These are phyloP conservation scores for Colostygia pectinataria DNA, from an alignment of 2,888 invertebrate genomes.

Conservation along the genomic window DNA sequence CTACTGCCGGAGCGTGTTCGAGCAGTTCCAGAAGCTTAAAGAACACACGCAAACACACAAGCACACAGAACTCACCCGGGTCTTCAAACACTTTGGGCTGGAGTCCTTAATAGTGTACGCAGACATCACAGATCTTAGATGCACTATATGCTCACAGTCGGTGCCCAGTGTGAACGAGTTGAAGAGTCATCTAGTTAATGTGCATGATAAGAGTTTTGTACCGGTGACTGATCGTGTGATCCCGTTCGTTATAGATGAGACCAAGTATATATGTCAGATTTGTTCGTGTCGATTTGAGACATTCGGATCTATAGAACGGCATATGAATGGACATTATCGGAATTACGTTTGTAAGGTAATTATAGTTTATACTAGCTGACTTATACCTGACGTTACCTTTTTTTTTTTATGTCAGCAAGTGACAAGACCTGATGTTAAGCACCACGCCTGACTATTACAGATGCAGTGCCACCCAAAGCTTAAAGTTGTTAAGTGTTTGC, in stretches of 20 bases:
- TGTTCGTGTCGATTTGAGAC: conserved; percentile 66
- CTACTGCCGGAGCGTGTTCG: conserved; percentile 59
- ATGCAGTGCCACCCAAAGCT: no score
- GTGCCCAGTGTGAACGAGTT: conserved; percentile 52
- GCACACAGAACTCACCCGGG: conserved; percentile 5
- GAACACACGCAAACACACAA: conserved; percentile 55
- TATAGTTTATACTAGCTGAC: neutral
- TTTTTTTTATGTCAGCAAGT: no score
- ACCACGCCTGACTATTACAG: no score
- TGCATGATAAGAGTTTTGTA: conserved; percentile 58
- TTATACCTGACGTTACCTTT: neutral
- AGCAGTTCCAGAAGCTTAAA: conserved; percentile 49
- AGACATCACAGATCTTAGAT: conserved; percentile 59
- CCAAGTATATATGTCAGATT: conserved; percentile 54
- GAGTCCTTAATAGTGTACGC: conserved; percentile 67
- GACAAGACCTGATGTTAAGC: no score
- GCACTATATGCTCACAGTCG: conserved; percentile 50
- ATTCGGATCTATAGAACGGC: conserved; percentile 65
- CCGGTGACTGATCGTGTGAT: conserved; percentile 57
- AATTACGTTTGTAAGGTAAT: conserved; percentile 63
- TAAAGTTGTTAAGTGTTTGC: no score
- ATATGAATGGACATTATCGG: conserved; percentile 70
- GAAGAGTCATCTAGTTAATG: conserved; percentile 55
- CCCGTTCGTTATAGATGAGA: conserved; percentile 54
- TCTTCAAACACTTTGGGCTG: conserved; percentile 35